Base-by-base conservation (phyloP, 2,888 invertebrate genomes). In the Drosophila mercatorum region DNA sequence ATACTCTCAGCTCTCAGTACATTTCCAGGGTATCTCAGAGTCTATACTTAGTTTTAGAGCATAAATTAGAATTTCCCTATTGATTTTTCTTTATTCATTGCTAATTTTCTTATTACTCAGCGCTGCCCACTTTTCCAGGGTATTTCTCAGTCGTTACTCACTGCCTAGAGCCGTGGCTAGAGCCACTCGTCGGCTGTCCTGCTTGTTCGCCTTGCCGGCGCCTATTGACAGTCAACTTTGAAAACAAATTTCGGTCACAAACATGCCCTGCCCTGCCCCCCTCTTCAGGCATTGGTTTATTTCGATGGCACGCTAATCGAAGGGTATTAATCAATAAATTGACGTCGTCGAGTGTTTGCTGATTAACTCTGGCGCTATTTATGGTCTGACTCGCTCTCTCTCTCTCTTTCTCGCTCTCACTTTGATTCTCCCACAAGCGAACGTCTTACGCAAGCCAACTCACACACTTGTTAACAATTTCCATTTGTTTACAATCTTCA, bases 311-410 rank as follows among this genome's bases (percentile, higher is more conserved):
- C 78, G 78, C 78, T 78, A 79, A 86, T 86, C 90, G 87, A 78
- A 88, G 74, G 69, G 74, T 72, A 88, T 86, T 88, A 86, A 86
- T 86, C 86, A 86, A 86, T 86, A 86, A 88, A 87, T 77, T 80
- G 75, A 47, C 86, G 75, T 74, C 86, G 75, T 74, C 70, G 72
- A 84, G 78, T 81, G 82, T 76, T 80, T 80, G 83, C 69, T 83
- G 88, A 90, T 88, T 89, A 83, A 81, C 82, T 78, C 62, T 68
- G 73, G 69, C 83, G 78, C 83, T 88, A 34, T 57, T 57, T 56
- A 43, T 44, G 44, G 43, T 77, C 5, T 40, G 26, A 2, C 22
- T 53, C n/a, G n/a, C 17, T 52, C 28, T 44, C 49, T n/a, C 44
- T 26, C 22, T 11, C 22, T 46, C 44, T 46, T 26, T 26, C 26